Evolutionary conservation across 2,113 vertebrate species (phyloP).

Genomic region (Eudyptes chrysolophus): DNA sequence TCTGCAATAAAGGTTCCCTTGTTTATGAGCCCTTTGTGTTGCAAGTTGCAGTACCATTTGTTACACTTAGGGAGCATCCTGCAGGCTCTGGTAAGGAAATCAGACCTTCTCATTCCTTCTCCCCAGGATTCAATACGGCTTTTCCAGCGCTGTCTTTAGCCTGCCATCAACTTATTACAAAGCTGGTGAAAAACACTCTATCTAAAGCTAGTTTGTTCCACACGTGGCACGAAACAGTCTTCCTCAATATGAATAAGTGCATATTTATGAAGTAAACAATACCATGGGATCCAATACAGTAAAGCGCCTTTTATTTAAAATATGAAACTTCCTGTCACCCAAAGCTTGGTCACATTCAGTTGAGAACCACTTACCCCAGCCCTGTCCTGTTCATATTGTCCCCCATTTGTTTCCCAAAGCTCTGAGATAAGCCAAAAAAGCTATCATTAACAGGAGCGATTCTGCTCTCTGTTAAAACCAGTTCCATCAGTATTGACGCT

Average conservation of each 20-base stretch:
- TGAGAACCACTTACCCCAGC: neutral
- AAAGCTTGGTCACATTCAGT: neutral
- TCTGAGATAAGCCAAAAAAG: neutral
- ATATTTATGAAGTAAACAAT: neutral
- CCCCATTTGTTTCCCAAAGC: neutral
- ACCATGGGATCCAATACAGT: neutral
- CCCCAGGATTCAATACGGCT: neutral
- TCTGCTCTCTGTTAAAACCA: neutral
- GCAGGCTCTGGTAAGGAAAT: constrained; percentile 34
- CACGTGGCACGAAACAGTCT: neutral
- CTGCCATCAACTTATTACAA: neutral
- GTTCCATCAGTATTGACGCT: neutral
- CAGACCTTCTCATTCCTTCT: constrained; percentile 12
- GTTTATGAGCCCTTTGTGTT: constrained; percentile 62
- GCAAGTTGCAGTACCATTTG: constrained; percentile 46
- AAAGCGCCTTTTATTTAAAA: neutral
- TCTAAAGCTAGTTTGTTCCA: neutral
- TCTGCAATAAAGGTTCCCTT: constrained; percentile 70
- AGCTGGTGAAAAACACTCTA: neutral
- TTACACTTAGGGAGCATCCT: constrained; percentile 1
- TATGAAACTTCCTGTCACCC: neutral
- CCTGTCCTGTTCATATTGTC: neutral
- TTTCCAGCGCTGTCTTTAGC: neutral
- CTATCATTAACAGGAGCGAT: neutral
- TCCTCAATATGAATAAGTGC: neutral